Percentiles rank a stretch among this genome's conserved stretches.
These are phyloP conservation scores for Strix aluco DNA, from an alignment of 2,113 vertebrate species.

Conservation along the genomic window DNA sequence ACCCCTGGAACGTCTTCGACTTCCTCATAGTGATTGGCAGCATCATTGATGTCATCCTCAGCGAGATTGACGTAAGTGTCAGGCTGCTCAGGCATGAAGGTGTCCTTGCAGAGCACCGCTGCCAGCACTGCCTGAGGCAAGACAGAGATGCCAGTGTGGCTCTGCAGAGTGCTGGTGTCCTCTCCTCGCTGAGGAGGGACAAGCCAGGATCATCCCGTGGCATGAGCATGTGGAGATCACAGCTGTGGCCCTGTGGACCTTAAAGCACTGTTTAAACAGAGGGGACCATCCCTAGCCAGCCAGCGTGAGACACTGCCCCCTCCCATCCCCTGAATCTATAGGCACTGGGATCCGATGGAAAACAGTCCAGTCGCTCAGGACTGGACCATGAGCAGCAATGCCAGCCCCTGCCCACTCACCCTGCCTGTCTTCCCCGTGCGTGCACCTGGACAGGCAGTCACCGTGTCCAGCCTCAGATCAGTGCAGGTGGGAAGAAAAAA, in stretches of 20 bases:
- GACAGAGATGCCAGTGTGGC: background rate
- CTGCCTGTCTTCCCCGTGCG: background rate
- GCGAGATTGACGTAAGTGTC: constrained; percentile 92
- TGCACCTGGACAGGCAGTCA: background rate
- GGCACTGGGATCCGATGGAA: background rate
- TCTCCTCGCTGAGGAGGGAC: background rate
- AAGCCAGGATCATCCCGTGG: background rate
- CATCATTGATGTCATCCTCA: constrained; percentile 96
- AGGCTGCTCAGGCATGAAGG: fast-evolving
- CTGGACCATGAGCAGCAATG: background rate
- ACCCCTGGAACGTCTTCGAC: constrained; percentile 99
- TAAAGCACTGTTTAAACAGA: background rate
- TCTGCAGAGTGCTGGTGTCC: background rate
- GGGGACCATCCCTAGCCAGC: background rate
- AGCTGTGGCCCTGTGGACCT: background rate
- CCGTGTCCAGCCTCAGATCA: background rate
- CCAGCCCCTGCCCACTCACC: background rate
- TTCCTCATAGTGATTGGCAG: constrained; percentile 97
- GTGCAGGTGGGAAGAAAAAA: background rate
- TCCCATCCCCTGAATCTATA: background rate
- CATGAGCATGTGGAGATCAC: background rate
- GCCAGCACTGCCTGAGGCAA: fast-evolving
- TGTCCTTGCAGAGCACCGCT: background rate
- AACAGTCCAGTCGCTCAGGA: background rate
- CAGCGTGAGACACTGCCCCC: background rate